Percentiles rank a stretch among this genome's conserved stretches.
phyloP scores from a whole-genome alignment of 2,888 invertebrate genomes.

The Polydrusus tereticollis region DNA sequence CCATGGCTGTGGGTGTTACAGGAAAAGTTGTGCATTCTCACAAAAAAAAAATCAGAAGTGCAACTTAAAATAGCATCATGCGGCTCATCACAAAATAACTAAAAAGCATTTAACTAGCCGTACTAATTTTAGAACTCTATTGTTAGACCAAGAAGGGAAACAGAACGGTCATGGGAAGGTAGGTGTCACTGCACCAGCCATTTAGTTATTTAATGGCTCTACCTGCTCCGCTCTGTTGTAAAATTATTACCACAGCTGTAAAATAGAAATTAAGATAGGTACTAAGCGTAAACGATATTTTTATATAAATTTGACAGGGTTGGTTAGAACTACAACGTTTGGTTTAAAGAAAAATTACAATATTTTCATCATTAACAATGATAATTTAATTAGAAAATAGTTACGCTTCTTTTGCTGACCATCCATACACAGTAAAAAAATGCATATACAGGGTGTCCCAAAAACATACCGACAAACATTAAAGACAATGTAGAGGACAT shows the following conservation, averaged over 20 bases:
- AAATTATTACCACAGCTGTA: not conserved
- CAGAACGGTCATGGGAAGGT: slow-evolving; percentile 35
- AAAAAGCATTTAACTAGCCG: slow-evolving; percentile 46
- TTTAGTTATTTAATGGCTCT: slow-evolving; percentile 24
- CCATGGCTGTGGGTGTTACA: slow-evolving; percentile 17
- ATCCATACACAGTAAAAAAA: too few species aligned
- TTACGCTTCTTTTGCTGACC: too few species aligned
- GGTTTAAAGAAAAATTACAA: too few species aligned
- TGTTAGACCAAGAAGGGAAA: slow-evolving; percentile 37
- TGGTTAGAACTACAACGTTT: too few species aligned
- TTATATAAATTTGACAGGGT: too few species aligned
- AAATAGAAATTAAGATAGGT: not conserved
- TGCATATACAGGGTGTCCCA: too few species aligned
- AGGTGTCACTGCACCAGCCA: slow-evolving; percentile 45
- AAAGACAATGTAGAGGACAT: too few species aligned
- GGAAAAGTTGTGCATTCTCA: slow-evolving; percentile 23
- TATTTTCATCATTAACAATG: too few species aligned
- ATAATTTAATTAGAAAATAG: too few species aligned
- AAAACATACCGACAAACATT: too few species aligned
- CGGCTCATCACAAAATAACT: slow-evolving; percentile 41
- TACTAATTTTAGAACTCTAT: slow-evolving; percentile 49
- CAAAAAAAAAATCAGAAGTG: slow-evolving; percentile 27
- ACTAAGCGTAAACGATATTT: not conserved
- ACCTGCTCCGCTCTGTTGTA: slow-evolving; percentile 24
- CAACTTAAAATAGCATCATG: slow-evolving; percentile 36